Conservation (phyloP, 2,797 vertebrate genomes). For the Enteromius viviparus region DNA sequence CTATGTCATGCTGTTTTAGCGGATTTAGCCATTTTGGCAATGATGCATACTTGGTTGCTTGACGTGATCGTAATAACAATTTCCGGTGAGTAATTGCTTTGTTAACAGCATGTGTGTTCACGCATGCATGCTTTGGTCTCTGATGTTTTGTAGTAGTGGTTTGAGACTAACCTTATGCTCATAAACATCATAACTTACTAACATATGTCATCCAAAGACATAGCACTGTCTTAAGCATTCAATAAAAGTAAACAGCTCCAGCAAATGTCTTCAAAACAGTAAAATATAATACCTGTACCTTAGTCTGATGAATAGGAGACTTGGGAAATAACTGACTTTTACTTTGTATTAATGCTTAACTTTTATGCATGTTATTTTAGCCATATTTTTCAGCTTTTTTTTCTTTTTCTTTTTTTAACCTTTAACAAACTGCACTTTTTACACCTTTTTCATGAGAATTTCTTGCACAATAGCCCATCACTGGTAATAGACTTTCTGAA, state of each 20-base stretch:
- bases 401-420: background rate
- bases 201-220: slow-evolving; percentile 18
- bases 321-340: background rate
- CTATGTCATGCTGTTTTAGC: slow-evolving; percentile 64
- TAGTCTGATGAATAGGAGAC: background rate
- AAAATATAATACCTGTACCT: background rate
- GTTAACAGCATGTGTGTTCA: slow-evolving; percentile 23
- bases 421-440: background rate
- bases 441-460: slow-evolving; percentile 33
- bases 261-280: background rate
- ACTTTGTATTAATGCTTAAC: background rate
- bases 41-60: slow-evolving; percentile 32
- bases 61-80: slow-evolving; percentile 26
- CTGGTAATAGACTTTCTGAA: slow-evolving; percentile 43
- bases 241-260: background rate
- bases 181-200: background rate
- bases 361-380: background rate
- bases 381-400: background rate
- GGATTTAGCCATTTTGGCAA: slow-evolving; percentile 58
- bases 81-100: background rate
- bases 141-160: slow-evolving; percentile 6
- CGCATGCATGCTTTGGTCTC: background rate
- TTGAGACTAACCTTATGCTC: slow-evolving; percentile 1
- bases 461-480: slow-evolving; percentile 31
- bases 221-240: background rate